These are phyloP conservation scores for Erebia epiphron DNA, from an alignment of 2,888 invertebrate genomes.

Conservation along the genomic window DNA sequence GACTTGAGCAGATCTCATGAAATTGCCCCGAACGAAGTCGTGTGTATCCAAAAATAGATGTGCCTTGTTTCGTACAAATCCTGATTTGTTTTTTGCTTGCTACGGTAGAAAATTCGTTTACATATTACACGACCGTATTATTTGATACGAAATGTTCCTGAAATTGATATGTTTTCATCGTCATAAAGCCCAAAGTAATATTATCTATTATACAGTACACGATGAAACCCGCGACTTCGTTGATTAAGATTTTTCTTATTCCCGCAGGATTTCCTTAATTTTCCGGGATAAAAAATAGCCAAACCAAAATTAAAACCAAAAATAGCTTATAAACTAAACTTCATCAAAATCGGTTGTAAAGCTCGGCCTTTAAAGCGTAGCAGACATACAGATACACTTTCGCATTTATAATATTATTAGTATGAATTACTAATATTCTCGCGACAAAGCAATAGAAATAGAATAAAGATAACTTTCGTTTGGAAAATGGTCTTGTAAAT, in stretches of 20 bases:
- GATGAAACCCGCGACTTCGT: too few species aligned
- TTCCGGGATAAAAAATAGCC: too few species aligned
- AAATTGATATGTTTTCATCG: neutral
- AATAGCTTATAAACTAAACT: too few species aligned
- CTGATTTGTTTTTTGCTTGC: neutral
- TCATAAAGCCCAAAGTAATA: neutral
- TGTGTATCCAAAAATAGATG: neutral
- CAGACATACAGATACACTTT: too few species aligned
- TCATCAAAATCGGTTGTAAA: too few species aligned
- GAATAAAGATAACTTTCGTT: neutral
- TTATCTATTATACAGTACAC: too few species aligned
- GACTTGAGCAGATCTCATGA: slow-evolving; percentile 4
- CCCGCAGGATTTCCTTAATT: too few species aligned
- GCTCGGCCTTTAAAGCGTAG: too few species aligned
- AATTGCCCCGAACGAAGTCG: neutral
- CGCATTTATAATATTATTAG: too few species aligned
- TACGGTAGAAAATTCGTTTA: neutral
- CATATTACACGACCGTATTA: neutral
- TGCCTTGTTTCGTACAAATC: neutral
- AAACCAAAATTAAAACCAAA: too few species aligned
- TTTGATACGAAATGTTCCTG: neutral
- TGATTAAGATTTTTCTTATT: too few species aligned
- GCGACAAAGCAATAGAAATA: neutral
- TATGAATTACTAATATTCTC: neutral
- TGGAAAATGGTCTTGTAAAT: slow-evolving; percentile 1